Base-by-base conservation (phyloP, 1,140 invertebrate genomes). In the Drosophila sp. region DNA sequence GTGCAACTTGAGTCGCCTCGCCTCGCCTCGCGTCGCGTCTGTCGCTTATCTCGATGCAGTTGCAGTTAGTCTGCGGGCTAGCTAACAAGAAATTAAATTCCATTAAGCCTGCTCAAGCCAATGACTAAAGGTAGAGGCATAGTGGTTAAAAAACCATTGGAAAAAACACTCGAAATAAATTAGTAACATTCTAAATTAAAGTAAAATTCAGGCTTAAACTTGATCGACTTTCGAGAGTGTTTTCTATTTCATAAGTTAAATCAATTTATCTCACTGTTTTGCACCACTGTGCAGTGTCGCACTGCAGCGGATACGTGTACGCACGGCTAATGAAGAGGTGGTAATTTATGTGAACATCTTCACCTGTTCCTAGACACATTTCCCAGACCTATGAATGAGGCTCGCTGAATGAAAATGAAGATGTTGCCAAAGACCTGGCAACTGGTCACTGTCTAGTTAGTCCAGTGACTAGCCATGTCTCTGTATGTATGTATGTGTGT, bases 61-160 rank as follows among this genome's bases (percentile, higher is more conserved):
- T 87, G 79, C 79, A 83, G 84, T 89, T 86, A 87, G 80, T 70
- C 63, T 68, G 70, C 44, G 66, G 56, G 80, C 84, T 80, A 89
- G 80, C 84, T 80, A 89, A 89, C 84, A 89, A 89, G 84, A 89
- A 89, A 89, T 89, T 89, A 89, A 89, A 89, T 89, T 89, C 74
- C 85, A 89, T 84, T 89, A 87, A 70, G 72, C 65, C 70, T 44
- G 71, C 75, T 63, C 61, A 66, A 83, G 66, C 63, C 80, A 83
- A 64, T 63, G 58, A 54, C 33, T 27, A 50, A 23, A 32, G 58
- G 62, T 41, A 29, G 3, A 29, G 56, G 40, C n/a, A 83, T 77
- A 67, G 65, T 80, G 69, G 33, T 29, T 4, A n/a, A 1, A 11
- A 23, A 58, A 38, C 27, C 7, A 47, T 5, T 6, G 25, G 3